phyloP scores from a whole-genome alignment of 2,113 vertebrate species.

The Corythoichthys haematopterus region DNA sequence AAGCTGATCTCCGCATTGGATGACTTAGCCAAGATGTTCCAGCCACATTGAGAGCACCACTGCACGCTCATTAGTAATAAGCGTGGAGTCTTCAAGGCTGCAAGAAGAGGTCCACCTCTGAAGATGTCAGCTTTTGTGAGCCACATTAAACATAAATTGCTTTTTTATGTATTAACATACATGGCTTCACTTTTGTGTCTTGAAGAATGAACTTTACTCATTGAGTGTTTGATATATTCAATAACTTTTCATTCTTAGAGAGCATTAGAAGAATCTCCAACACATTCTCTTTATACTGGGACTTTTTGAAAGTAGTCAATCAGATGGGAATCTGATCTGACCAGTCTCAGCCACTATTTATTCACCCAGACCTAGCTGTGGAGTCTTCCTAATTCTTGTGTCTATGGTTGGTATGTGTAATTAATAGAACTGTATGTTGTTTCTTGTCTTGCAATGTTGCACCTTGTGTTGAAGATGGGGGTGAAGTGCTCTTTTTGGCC shows the following conservation, averaged over 20 bases:
- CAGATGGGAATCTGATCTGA: slow-evolving; percentile 74
- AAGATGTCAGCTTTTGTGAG: not conserved
- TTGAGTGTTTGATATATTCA: slow-evolving; percentile 21
- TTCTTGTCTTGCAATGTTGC: slow-evolving; percentile 17
- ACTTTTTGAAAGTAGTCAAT: slow-evolving; percentile 57
- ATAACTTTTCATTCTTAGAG: slow-evolving; percentile 6
- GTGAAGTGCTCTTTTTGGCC: slow-evolving; percentile 14
- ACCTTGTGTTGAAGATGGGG: slow-evolving; percentile 35
- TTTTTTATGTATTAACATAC: not conserved
- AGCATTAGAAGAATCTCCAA: slow-evolving; percentile 8
- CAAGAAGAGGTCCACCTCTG: not conserved
- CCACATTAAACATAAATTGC: not conserved
- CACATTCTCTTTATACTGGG: slow-evolving; percentile 29
- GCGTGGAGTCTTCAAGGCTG: slow-evolving; percentile 10
- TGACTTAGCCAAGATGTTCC: slow-evolving; percentile 71
- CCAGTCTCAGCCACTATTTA: slow-evolving; percentile 45
- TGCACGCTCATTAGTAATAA: slow-evolving; percentile 31
- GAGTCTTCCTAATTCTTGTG: slow-evolving; percentile 25
- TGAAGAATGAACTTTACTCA: slow-evolving; percentile 6
- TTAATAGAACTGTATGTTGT: slow-evolving; percentile 9
- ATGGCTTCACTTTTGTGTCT: not conserved
- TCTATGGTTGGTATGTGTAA: slow-evolving; percentile 11
- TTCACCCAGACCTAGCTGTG: slow-evolving; percentile 14
- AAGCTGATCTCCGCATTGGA: slow-evolving; percentile 74
- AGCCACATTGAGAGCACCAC: slow-evolving; percentile 60